A percentile compares a stretch with the other conserved stretches of the same genome.
Evolutionary conservation across 64 coral and sea anemone genomes (phyloP).

Genomic region (Dendrophyllia cribrosa): DNA sequence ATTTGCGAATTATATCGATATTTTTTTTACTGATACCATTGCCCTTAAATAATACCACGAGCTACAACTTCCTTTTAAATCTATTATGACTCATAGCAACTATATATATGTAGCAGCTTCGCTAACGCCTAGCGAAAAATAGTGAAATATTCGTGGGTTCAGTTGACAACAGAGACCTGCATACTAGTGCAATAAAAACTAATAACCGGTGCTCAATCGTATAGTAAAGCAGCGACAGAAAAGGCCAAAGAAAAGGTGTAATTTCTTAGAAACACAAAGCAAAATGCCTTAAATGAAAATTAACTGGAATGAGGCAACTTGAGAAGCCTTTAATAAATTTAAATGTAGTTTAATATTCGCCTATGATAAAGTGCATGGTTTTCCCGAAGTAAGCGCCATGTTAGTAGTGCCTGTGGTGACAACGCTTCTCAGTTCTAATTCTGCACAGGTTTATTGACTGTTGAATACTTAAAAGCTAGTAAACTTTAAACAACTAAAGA

Average conservation of each 20-base stretch:
- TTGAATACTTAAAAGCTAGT: conserved; percentile 34
- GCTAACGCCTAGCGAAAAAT: too few species aligned
- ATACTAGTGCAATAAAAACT: background rate
- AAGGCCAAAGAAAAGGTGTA: too few species aligned
- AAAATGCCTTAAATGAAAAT: too few species aligned
- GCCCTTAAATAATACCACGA: background rate
- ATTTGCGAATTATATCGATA: background rate
- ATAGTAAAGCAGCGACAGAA: background rate
- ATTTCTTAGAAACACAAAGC: background rate
- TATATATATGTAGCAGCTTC: too few species aligned
- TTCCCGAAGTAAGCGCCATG: background rate
- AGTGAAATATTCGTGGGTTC: too few species aligned
- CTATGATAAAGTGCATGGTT: too few species aligned
- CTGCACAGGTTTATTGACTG: conserved; percentile 4
- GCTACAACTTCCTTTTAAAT: too few species aligned
- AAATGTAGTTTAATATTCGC: too few species aligned
- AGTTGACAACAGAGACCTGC: too few species aligned
- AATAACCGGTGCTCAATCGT: background rate
- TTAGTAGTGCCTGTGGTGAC: background rate
- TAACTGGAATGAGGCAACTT: too few species aligned
- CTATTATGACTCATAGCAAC: too few species aligned
- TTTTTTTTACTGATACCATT: background rate
- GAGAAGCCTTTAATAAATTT: too few species aligned
- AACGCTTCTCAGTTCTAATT: background rate
- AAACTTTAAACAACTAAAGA: conserved; percentile 50